These are phyloP conservation scores for Chloropsis cyanopogon DNA, from an alignment of 2,113 vertebrate species.

Conservation along the genomic window DNA sequence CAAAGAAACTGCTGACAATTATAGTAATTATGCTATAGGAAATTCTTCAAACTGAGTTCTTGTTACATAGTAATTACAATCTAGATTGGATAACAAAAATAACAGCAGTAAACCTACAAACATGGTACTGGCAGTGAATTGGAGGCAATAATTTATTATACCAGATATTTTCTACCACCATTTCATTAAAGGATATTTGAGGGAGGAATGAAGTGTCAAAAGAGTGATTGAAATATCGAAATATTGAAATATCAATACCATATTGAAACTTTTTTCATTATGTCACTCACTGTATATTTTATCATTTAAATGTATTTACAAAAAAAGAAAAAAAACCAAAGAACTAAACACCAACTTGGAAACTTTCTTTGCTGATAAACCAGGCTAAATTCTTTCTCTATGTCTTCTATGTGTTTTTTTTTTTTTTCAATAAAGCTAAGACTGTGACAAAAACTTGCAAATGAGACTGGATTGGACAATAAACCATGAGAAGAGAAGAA, in stretches of 20 bases:
- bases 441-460: not conserved
- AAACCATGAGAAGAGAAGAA: not conserved
- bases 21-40: not conserved
- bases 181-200: not conserved
- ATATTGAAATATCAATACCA: not conserved
- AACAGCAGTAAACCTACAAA: not conserved
- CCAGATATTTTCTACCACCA: not conserved
- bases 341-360: not conserved
- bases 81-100: not conserved
- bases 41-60: not conserved
- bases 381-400: not conserved
- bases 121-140: not conserved
- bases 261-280: not conserved
- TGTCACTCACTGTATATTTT: not conserved
- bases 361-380: not conserved
- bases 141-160: not conserved
- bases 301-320: not conserved
- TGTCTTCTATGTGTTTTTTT: not conserved
- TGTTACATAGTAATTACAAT: not conserved
- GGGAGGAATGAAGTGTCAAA: not conserved
- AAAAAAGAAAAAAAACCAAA: rapidly evolving
- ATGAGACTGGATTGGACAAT: not conserved
- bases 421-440: not conserved
- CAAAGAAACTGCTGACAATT: not conserved
- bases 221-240: not conserved